These are phyloP conservation scores for Calephelis nemesis DNA, from an alignment of 1,140 invertebrate genomes.

Conservation along the genomic window DNA sequence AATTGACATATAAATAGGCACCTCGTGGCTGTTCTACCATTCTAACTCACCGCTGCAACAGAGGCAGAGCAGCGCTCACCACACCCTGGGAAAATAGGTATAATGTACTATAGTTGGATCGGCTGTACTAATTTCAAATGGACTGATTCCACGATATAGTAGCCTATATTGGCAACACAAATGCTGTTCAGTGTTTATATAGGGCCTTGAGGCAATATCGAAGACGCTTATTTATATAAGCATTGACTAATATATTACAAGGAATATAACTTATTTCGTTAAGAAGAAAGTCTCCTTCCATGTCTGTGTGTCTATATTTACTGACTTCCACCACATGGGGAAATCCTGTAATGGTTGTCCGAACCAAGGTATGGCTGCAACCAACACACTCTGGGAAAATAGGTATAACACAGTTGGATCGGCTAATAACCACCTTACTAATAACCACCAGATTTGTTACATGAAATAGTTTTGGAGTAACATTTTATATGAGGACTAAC, in stretches of 20 bases:
- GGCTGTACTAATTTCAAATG: background rate
- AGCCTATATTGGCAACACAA: too few relatives aligned
- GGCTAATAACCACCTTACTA: background rate
- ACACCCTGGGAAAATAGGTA: slow-evolving; percentile 8
- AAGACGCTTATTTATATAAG: too few relatives aligned
- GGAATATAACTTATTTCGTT: too few relatives aligned
- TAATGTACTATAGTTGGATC: background rate
- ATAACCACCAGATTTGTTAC: background rate
- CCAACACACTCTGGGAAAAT: background rate
- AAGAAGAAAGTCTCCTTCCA: too few relatives aligned
- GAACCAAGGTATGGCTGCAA: background rate
- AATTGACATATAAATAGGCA: slow-evolving; percentile 13
- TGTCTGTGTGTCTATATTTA: too few relatives aligned
- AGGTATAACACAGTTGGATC: background rate
- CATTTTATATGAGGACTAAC: too few relatives aligned
- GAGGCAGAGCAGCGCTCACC: background rate
- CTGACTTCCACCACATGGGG: background rate
- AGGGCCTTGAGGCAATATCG: too few relatives aligned
- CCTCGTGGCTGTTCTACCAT: background rate
- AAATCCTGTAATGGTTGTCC: background rate
- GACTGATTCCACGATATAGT: background rate
- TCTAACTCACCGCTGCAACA: background rate
- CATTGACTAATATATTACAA: too few relatives aligned
- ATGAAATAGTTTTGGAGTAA: too few relatives aligned
- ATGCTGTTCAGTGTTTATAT: too few relatives aligned